Evolutionary conservation across 2,113 vertebrate genomes (phyloP).

Genomic region (Bufo gargarizans): DNA sequence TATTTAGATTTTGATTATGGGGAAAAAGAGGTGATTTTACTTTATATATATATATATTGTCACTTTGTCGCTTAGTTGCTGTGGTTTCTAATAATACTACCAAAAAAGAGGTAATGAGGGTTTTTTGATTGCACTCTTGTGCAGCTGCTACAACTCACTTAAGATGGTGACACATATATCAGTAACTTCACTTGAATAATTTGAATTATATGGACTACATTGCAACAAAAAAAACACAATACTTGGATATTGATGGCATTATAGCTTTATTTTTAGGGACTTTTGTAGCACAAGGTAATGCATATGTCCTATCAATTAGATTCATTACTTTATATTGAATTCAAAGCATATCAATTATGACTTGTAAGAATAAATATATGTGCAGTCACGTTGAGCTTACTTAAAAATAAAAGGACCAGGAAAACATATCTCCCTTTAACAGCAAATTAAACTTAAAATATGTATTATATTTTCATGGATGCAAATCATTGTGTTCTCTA

Average conservation of each 20-base stretch:
- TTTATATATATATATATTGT: too few relatives aligned
- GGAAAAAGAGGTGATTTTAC: too few relatives aligned
- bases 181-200: background rate
- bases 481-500: background rate
- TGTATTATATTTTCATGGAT: background rate
- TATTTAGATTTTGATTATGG: too few relatives aligned
- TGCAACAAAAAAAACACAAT: background rate
- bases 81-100: too few relatives aligned
- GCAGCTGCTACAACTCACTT: too few relatives aligned
- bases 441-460: background rate
- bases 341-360: background rate
- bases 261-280: background rate
- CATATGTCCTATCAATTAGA: background rate
- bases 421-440: background rate
- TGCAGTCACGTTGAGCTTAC: background rate
- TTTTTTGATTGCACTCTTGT: too few relatives aligned
- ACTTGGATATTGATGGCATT: background rate
- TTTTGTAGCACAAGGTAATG: slow-evolving; percentile 1
- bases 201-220: background rate
- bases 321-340: background rate
- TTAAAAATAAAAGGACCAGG: background rate
- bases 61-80: too few relatives aligned
- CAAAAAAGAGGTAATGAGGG: too few relatives aligned
- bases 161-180: background rate
- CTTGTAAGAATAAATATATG: background rate